Evolutionary conservation across 1,140 invertebrate genomes (phyloP).

Genomic region (Theocolax elegans): DNA sequence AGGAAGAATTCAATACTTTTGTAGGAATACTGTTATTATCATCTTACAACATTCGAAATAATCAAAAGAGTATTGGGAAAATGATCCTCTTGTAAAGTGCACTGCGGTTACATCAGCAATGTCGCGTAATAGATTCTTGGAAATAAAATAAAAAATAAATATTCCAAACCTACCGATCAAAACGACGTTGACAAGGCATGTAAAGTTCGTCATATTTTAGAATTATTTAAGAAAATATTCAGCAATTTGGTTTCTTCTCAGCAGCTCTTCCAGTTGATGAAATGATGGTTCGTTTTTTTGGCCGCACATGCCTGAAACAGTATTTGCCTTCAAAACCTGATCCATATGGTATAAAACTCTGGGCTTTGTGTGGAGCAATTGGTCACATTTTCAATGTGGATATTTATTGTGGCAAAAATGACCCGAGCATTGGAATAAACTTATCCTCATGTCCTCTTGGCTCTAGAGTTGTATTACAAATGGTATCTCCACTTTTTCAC

Average conservation of each 20-base stretch:
- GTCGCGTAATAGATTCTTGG: slow-evolving; percentile 23
- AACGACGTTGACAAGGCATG: background rate
- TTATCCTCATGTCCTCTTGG: too few species aligned
- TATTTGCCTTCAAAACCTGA: too few species aligned
- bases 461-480: too few species aligned
- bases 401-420: slow-evolving; percentile 39
- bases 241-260: too few species aligned
- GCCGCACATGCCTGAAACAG: too few species aligned
- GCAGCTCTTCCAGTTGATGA: too few species aligned
- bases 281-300: too few species aligned
- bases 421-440: slow-evolving; percentile 4
- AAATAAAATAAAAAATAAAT: slow-evolving; percentile 15
- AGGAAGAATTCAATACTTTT: too few species aligned
- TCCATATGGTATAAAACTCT: slow-evolving; percentile 47
- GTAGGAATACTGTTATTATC: too few species aligned
- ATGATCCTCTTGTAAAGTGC: slow-evolving; percentile 24
- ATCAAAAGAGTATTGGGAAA: slow-evolving; percentile 29
- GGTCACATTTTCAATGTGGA: slow-evolving; percentile 40
- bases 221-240: slow-evolving; percentile 2
- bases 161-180: background rate
- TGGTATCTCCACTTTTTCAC: too few species aligned
- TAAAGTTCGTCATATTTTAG: too few species aligned
- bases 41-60: too few species aligned
- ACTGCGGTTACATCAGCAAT: slow-evolving; percentile 32
- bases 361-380: slow-evolving; percentile 36